phyloP scores from a whole-genome alignment of 2,797 vertebrate species.

The Micrastur ruficollis region DNA sequence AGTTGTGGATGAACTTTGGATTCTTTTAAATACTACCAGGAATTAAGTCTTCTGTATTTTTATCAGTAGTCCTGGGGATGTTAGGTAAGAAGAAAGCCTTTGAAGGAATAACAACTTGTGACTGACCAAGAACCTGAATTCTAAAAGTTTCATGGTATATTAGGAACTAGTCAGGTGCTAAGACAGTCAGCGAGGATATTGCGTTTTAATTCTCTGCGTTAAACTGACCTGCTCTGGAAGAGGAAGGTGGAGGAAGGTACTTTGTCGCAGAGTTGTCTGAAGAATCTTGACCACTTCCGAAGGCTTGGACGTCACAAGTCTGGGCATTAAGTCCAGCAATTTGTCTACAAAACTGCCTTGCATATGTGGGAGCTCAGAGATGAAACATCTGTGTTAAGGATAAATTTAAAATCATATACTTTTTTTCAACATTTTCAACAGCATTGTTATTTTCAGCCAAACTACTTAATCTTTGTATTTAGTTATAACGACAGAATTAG shows the following conservation, averaged over 20 bases:
- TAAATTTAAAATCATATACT: not conserved
- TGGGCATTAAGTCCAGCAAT: slow-evolving; percentile 90
- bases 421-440: not conserved
- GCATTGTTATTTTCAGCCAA: not conserved
- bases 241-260: slow-evolving; percentile 86
- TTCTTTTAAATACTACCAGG: not conserved
- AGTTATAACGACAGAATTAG: not conserved
- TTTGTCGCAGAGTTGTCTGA: slow-evolving; percentile 88
- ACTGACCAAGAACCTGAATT: not conserved
- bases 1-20: not conserved
- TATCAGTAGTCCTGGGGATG: not conserved
- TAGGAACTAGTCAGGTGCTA: not conserved
- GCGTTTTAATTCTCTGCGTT: not conserved
- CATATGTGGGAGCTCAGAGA: slow-evolving; percentile 88
- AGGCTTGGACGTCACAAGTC: slow-evolving; percentile 88
- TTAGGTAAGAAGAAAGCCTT: not conserved
- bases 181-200: not conserved
- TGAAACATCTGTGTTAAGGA: slow-evolving; percentile 80
- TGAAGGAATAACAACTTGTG: not conserved
- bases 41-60: not conserved
- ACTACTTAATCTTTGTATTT: not conserved
- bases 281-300: slow-evolving; percentile 92
- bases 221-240: slow-evolving; percentile 86
- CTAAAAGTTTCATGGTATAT: not conserved
- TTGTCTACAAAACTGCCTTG: slow-evolving; percentile 95